Evolutionary conservation across 2,113 vertebrate genomes (phyloP).

Genomic region (Muntiacus muntjak): DNA sequence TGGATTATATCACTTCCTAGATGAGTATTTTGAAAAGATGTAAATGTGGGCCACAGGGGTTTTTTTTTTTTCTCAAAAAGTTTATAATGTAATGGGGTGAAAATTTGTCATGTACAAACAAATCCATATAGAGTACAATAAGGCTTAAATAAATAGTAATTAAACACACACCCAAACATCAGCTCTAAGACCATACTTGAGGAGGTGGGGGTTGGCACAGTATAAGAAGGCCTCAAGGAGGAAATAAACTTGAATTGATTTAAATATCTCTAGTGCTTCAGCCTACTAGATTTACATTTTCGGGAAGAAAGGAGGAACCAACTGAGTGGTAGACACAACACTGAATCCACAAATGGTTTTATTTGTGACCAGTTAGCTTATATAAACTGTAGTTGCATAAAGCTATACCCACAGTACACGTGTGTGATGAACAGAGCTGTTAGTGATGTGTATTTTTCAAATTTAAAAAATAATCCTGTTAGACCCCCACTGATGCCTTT

Average conservation of each 20-base stretch:
- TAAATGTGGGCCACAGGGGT: neutral
- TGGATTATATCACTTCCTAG: neutral
- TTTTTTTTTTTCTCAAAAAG: neutral
- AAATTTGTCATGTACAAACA: neutral
- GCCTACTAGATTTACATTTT: neutral
- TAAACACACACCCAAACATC: neutral
- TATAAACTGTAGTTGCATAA: neutral
- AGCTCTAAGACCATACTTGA: neutral
- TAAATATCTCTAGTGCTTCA: neutral
- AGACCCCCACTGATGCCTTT: neutral
- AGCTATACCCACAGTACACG: neutral
- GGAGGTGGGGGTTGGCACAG: neutral
- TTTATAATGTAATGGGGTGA: neutral
- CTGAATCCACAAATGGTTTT: neutral
- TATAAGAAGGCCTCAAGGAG: neutral
- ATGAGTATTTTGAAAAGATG: neutral
- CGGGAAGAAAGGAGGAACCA: neutral
- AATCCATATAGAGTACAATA: conserved; percentile 5
- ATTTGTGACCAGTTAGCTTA: neutral
- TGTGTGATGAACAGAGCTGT: neutral
- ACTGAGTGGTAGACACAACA: neutral
- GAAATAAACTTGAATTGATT: neutral
- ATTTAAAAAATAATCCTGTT: neutral
- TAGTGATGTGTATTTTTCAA: neutral
- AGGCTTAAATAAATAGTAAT: conserved; percentile 1